Evolutionary conservation across 2,797 vertebrate species (phyloP).

Genomic region (Picus viridis): DNA sequence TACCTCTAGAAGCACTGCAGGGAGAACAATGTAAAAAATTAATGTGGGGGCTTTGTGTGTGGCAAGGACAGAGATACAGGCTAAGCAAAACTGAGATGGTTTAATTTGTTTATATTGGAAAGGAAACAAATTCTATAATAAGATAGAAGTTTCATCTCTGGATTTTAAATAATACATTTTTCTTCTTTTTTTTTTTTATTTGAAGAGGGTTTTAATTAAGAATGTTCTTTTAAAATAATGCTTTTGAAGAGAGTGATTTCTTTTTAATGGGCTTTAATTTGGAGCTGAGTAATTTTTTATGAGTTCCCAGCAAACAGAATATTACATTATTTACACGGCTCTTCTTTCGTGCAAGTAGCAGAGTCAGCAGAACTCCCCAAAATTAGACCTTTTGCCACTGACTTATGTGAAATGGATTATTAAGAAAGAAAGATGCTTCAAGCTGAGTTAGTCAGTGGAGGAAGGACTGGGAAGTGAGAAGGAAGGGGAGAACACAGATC

Average conservation of each 20-base stretch:
- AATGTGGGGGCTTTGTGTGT: not conserved
- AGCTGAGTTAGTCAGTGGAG: not conserved
- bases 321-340: slow-evolving; percentile 15
- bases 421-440: not conserved
- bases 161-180: not conserved
- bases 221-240: not conserved
- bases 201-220: not conserved
- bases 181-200: not conserved
- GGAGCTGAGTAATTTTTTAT: not conserved
- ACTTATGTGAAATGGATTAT: not conserved
- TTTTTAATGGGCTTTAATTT: not conserved
- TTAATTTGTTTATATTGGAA: not conserved
- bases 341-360: not conserved
- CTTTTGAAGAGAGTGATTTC: not conserved
- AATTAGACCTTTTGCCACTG: not conserved
- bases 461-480: not conserved
- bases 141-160: not conserved
- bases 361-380: not conserved
- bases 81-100: not conserved
- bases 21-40: slow-evolving; percentile 11
- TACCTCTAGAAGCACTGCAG: not conserved
- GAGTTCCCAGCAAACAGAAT: slow-evolving; percentile 10
- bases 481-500: not conserved
- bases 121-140: not conserved
- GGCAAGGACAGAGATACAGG: not conserved